These are phyloP conservation scores for Cassiopea andromeda DNA, from an alignment of 30 jellyfish, hydroid and myxozoan genomes.

Conservation along the genomic window DNA sequence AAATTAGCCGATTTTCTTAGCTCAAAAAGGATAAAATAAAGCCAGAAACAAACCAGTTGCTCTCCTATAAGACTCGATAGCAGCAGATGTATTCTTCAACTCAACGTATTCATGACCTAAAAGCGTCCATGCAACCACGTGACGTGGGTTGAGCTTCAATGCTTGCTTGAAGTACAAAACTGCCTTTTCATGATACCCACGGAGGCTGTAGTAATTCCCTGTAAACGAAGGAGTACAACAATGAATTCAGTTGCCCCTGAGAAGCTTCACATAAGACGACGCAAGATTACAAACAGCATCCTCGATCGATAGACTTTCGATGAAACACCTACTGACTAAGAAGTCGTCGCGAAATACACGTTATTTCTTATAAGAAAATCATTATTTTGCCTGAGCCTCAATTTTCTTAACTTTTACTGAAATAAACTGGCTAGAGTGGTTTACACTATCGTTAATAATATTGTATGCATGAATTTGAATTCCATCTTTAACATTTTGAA, in stretches of 20 bases:
- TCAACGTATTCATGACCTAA: conserved; percentile 98
- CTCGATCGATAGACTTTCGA: too few species aligned
- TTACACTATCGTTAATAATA: too few species aligned
- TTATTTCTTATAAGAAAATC: too few species aligned
- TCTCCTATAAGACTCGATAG: conserved; percentile 86
- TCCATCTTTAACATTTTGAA: too few species aligned
- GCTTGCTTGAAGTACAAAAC: conserved; percentile 93
- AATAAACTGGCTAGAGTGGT: too few species aligned
- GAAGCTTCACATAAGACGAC: background rate
- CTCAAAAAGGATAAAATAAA: background rate
- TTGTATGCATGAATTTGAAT: too few species aligned
- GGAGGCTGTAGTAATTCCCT: conserved; percentile 95
- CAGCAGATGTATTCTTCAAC: conserved; percentile 89
- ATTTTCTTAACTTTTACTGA: too few species aligned
- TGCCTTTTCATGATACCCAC: conserved; percentile 92
- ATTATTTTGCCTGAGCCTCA: too few species aligned
- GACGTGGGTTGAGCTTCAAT: conserved; percentile 83
- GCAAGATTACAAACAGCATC: too few species aligned
- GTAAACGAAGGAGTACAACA: background rate
- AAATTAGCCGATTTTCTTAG: background rate
- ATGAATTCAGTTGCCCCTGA: background rate
- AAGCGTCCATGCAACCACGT: conserved; percentile 94
- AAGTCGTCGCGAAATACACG: too few species aligned
- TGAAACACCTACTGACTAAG: too few species aligned
- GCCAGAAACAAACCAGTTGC: conserved; percentile 82